These are phyloP conservation scores for Gerris lacustris DNA, from an alignment of 2,888 invertebrate genomes.

Conservation along the genomic window DNA sequence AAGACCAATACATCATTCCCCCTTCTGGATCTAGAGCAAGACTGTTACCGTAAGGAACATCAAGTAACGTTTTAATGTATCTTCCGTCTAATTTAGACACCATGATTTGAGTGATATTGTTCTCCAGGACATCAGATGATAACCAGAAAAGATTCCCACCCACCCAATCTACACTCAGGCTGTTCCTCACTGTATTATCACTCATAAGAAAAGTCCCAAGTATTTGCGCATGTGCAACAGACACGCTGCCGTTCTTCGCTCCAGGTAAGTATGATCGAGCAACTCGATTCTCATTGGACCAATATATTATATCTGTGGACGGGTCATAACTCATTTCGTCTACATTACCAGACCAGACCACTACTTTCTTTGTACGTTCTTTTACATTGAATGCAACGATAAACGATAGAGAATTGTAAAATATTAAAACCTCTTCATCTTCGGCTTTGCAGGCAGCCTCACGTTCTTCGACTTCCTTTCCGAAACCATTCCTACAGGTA, in stretches of 20 bases:
- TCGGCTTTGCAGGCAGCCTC: neutral
- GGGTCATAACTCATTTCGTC: neutral
- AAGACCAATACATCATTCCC: neutral
- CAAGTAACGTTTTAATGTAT: neutral
- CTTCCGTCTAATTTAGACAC: neutral
- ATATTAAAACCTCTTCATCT: neutral
- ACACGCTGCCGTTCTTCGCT: neutral
- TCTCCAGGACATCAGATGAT: neutral
- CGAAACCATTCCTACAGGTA: neutral
- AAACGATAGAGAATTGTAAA: neutral
- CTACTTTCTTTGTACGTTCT: no score
- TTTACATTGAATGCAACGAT: no score
- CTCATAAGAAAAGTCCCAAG: neutral
- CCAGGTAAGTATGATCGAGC: neutral
- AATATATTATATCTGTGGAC: neutral
- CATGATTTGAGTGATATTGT: neutral
- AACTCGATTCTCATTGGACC: neutral
- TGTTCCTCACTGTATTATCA: neutral
- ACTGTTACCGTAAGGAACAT: neutral
- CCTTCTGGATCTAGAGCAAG: neutral
- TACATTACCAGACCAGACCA: no score
- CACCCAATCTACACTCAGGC: neutral
- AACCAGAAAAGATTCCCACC: neutral
- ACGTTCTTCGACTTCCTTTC: neutral
- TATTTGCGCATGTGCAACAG: neutral